Evolutionary conservation across 2,113 vertebrate genomes (phyloP).

Genomic region (Fregetta grallaria): DNA sequence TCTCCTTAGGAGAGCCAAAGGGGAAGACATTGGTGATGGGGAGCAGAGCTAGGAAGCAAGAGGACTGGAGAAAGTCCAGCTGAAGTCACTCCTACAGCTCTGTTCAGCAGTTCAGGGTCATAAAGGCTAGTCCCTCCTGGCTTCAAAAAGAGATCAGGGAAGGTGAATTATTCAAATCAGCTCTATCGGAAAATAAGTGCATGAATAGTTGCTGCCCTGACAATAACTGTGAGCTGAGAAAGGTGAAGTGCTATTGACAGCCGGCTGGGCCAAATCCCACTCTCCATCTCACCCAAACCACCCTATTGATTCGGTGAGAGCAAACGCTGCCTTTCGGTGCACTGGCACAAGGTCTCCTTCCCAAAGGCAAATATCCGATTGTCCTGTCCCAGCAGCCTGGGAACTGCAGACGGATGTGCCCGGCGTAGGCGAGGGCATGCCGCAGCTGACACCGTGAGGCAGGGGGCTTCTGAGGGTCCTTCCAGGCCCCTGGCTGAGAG

Average conservation of each 20-base stretch:
- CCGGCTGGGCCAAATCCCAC: not conserved
- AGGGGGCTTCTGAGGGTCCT: not conserved
- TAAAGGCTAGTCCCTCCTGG: not conserved
- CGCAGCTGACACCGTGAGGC: rapidly evolving
- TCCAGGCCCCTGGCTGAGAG: not conserved
- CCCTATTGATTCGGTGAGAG: not conserved
- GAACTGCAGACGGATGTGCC: not conserved
- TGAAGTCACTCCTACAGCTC: not conserved
- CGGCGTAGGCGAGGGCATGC: rapidly evolving
- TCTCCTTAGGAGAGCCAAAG: not conserved
- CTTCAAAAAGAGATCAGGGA: not conserved
- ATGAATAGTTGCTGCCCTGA: not conserved
- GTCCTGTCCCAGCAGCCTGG: not conserved
- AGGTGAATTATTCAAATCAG: slow-evolving; percentile 10
- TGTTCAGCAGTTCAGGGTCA: not conserved
- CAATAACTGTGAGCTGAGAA: not conserved
- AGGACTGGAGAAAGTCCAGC: not conserved
- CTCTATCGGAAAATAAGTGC: not conserved
- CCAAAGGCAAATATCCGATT: slow-evolving; percentile 34
- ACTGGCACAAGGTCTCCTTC: slow-evolving; percentile 45
- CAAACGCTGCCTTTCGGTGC: not conserved
- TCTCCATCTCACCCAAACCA: not conserved
- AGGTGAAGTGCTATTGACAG: not conserved
- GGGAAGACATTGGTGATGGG: not conserved
- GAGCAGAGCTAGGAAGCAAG: not conserved